These are phyloP conservation scores for Psittacula echo DNA, from an alignment of 2,797 vertebrate species.

Conservation along the genomic window DNA sequence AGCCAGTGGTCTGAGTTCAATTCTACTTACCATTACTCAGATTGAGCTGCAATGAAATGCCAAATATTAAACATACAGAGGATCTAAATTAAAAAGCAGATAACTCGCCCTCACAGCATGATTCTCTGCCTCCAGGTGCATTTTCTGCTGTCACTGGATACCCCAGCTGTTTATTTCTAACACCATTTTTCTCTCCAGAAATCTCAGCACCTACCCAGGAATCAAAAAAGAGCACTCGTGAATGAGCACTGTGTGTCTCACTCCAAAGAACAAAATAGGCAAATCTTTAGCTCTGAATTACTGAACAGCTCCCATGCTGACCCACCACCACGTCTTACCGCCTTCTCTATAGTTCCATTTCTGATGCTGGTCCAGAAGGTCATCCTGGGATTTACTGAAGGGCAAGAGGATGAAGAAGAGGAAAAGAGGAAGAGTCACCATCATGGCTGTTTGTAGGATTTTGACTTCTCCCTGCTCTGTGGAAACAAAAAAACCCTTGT, in stretches of 20 bases:
- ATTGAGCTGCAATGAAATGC: background rate
- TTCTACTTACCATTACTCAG: background rate
- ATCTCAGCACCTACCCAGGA: background rate
- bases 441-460: background rate
- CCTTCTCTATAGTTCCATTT: constrained; percentile 78
- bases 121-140: background rate
- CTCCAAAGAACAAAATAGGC: background rate
- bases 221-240: background rate
- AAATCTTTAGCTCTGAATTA: background rate
- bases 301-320: background rate
- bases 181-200: background rate
- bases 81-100: background rate
- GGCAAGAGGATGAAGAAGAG: constrained; percentile 52
- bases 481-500: constrained; percentile 5
- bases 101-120: background rate
- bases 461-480: constrained; percentile 32
- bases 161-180: background rate
- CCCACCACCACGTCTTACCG: constrained; percentile 51
- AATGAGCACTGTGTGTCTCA: background rate
- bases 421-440: constrained; percentile 35
- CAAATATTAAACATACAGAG: background rate
- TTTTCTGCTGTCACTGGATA: background rate
- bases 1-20: background rate
- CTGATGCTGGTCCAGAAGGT: constrained; percentile 49
- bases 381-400: constrained; percentile 42